phyloP scores from a whole-genome alignment of 2,888 invertebrate genomes.

The Clepsis dumicolana region DNA sequence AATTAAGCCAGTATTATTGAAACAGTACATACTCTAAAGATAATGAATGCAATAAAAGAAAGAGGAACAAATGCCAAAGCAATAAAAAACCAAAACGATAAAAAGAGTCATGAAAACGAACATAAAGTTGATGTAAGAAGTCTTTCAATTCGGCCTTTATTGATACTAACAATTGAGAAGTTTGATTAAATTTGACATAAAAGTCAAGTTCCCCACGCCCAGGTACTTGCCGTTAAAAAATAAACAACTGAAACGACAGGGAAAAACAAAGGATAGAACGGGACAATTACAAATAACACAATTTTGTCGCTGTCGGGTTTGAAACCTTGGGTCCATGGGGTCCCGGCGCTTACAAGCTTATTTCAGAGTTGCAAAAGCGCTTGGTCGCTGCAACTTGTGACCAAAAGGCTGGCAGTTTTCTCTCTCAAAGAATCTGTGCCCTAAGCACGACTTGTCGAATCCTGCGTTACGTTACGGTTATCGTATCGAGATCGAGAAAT shows the following conservation, averaged over 20 bases:
- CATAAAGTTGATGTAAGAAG: conserved; percentile 41
- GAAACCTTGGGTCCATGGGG: no score
- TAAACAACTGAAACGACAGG: neutral
- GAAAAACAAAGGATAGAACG: no score
- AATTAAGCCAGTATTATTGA: neutral
- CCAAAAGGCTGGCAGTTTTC: no score
- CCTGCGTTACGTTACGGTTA: no score
- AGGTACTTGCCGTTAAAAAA: neutral
- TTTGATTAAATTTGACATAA: conserved; percentile 41
- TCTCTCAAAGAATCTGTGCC: no score
- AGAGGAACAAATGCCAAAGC: conserved; percentile 36
- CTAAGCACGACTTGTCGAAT: no score
- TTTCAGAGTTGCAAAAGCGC: no score
- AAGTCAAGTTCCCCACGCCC: conserved; percentile 2
- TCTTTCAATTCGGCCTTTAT: conserved; percentile 42
- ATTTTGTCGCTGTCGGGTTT: no score
- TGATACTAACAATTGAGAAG: conserved; percentile 41
- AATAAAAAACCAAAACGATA: conserved; percentile 42
- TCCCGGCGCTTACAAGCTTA: no score
- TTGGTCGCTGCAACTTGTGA: no score
- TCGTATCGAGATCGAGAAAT: no score
- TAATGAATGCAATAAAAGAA: conserved; percentile 35
- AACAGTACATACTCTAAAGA: conserved; percentile 16
- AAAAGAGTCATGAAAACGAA: conserved; percentile 41
- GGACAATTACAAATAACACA: no score